Base-by-base conservation (phyloP, 2,797 vertebrate genomes). In the Loris lydekkerianus region DNA sequence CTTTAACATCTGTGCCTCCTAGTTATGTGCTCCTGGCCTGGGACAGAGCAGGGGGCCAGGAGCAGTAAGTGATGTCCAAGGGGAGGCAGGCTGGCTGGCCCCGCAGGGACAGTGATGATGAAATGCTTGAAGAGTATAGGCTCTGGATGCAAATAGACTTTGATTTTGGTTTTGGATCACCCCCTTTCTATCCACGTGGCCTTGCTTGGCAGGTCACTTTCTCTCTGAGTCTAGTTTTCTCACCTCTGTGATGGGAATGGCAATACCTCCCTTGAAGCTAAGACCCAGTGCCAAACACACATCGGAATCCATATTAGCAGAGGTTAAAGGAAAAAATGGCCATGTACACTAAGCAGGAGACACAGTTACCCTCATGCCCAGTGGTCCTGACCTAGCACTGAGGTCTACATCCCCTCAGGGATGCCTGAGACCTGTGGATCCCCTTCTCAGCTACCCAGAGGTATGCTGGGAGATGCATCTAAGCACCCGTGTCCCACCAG, bases 201-300 rank as follows among this genome's bases (percentile, higher is more conserved):
- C 43, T 84, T 53, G n/a, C 43, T 84, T 53, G n/a, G 29, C 40
- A 76, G 77, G 95, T 94, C 86, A 85, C 73, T 94, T 77, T 91
- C 46, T 93, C 9, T 89, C 61, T 43, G 14, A 85, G 70, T 81
- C 21, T 86, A 69, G 53, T 63, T 60, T 91, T 73, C 65, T 46
- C 53, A 37, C 88, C 29, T 84, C 81, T 91, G 77, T 82, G 84
- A 81, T 81, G 58, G 29, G 34, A 20, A 70, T 80, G 37, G 56
- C 0, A 11, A 0, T 84, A 29, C 34, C n/a, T 95, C 23, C 76
- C 63, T 75, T 58, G 40, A 89, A 86, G 85, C 58, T 53, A 25
- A 83, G 40, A 23, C n/a, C 18, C 76, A 53, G n/a, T 94, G 58
- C n/a, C 49, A 34, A 69, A 23, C 31, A 37, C 21, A 72, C 46